These are phyloP conservation scores for Dicyrtoma fusca DNA, from an alignment of 2,888 invertebrate species.

Conservation along the genomic window DNA sequence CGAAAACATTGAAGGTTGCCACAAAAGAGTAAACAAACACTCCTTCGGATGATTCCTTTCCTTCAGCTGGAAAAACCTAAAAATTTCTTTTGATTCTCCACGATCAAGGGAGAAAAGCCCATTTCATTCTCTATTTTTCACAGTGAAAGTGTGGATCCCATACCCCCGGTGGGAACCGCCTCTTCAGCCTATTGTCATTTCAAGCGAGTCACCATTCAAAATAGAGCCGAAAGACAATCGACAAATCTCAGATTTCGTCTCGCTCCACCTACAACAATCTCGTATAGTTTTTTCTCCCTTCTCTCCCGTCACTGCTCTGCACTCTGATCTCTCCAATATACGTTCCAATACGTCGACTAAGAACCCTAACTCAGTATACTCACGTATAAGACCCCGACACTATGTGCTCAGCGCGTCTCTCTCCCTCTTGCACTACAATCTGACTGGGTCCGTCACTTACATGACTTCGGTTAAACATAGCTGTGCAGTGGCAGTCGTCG, in stretches of 20 bases:
- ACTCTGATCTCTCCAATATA: no score
- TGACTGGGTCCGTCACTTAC: no score
- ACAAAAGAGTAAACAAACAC: constrained; percentile 36
- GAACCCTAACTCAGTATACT: no score
- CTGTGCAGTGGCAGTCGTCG: background rate
- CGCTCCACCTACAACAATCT: constrained; percentile 28
- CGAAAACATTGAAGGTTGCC: no score
- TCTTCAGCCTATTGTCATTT: constrained; percentile 33
- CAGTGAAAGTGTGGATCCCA: constrained; percentile 29
- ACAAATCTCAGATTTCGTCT: constrained; percentile 35
- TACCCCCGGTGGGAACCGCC: constrained; percentile 19
- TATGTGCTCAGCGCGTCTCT: no score
- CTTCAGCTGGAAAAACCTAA: constrained; percentile 2
- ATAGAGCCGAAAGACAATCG: constrained; percentile 34
- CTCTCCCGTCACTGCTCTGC: constrained; percentile 1
- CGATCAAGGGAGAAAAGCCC: constrained; percentile 24
- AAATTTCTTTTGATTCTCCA: constrained; percentile 14
- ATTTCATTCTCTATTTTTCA: constrained; percentile 36
- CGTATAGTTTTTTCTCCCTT: constrained; percentile 14
- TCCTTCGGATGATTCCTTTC: constrained; percentile 25
- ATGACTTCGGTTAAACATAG: constrained; percentile 7
- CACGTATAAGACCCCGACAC: no score
- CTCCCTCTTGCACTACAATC: no score
- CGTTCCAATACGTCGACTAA: no score
- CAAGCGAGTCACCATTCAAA: constrained; percentile 37